Conservation (phyloP, 2,113 vertebrate species). For the Malurus alboscapulatus region DNA sequence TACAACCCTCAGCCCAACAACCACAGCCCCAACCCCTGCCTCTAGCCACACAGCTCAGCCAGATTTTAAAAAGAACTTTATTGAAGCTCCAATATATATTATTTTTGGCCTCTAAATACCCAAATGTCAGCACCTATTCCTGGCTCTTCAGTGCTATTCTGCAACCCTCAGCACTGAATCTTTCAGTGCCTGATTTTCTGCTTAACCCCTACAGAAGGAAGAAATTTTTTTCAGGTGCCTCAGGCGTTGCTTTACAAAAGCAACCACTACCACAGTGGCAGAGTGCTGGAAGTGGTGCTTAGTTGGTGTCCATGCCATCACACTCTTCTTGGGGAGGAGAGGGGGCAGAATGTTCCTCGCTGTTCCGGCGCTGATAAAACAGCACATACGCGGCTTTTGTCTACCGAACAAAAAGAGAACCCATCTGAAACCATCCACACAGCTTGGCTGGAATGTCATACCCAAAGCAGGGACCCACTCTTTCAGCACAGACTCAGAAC, state of each 20-base stretch:
- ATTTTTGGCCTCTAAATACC: slow-evolving; percentile 63
- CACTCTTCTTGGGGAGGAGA: slow-evolving; percentile 76
- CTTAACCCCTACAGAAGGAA: slow-evolving; percentile 52
- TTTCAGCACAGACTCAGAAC: neutral
- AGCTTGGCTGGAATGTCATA: accelerated
- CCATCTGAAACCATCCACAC: neutral
- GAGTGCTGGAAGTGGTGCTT: slow-evolving; percentile 40
- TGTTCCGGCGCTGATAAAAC: slow-evolving; percentile 90
- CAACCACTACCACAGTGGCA: neutral
- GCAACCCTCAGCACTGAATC: slow-evolving; percentile 2
- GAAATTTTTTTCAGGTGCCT: slow-evolving; percentile 27
- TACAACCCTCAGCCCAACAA: neutral
- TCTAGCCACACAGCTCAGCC: slow-evolving; percentile 56
- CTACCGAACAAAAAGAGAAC: slow-evolving; percentile 68
- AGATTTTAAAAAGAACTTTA: slow-evolving; percentile 62
- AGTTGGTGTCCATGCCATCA: slow-evolving; percentile 97
- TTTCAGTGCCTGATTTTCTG: slow-evolving; percentile 24
- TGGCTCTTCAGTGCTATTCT: slow-evolving; percentile 44
- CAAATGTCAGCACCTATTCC: slow-evolving; percentile 48
- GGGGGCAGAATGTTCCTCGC: slow-evolving; percentile 66
- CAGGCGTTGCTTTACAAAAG: slow-evolving; percentile 45
- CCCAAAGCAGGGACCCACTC: neutral
- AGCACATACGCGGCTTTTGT: slow-evolving; percentile 95
- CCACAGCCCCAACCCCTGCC: neutral
- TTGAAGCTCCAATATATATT: slow-evolving; percentile 66